Base-by-base conservation (phyloP, 1,140 invertebrate genomes). In the Ooceraea biroi region DNA sequence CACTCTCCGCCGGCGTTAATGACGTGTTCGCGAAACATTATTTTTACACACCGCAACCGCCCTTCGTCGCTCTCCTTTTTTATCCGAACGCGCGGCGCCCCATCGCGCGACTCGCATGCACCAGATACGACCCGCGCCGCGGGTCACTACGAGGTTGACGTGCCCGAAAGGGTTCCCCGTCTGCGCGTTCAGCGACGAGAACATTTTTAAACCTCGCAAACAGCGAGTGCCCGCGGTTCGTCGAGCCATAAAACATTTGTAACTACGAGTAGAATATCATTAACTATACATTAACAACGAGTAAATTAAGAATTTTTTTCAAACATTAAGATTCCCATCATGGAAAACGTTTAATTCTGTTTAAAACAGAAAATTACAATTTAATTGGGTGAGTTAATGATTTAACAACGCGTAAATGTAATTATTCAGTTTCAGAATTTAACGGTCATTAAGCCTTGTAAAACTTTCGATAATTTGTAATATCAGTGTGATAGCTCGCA, bases 1-100 rank as follows among this genome's bases (percentile, higher is more conserved):
- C 90, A 91, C 90, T 91, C 88, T 88, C 73, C 86, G 87, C 76
- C 30, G 84, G 80, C 60, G 76, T 89, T 91, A 91, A 91, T 84
- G 90, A 87, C 82, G 83, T 50, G 60, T 83, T 63, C 83, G 82
- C 73, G 82, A 88, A 83, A 86, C 84, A 90, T 89, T 90, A 90
- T 90, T 90, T 90, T 90, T 90, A 89, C 73, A 19, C 73, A n/a
- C 60, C 30, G 44, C 86, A 2, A 22, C 14, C 25, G 65, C 41
- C 52, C 50, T 87, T 82, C 88, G 76, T 69, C 65, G 44, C 65
- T 83, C 60, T 19, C 46, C 27, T 57, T 19, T 48, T 69, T 44
- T 25, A 12, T 41, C 17, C 58, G 30, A 25, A 36, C 58, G 11
- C 50, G 48, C 58, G 36, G 0, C 17, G 19, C 36, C 72, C 74